Base-by-base conservation (phyloP, 2,888 invertebrate genomes). In the Arctia plantaginis region DNA sequence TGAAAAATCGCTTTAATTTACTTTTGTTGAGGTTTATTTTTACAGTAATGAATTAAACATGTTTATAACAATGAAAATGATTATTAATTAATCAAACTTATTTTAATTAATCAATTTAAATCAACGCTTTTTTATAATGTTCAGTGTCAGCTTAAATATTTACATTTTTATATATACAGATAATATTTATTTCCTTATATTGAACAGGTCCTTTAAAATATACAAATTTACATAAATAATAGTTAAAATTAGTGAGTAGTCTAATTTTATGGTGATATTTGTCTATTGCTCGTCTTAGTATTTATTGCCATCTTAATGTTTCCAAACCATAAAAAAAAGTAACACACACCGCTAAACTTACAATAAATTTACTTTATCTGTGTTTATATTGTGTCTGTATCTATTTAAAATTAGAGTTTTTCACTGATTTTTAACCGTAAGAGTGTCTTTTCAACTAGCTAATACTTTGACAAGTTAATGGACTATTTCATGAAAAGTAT, bases 401-500 rank as follows among this genome's bases (percentile, higher is more conserved):
- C 23, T 51, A 8, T 51, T 51, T 1, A 51, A 47, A 47, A 3
- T 7, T 7, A 18, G 4, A 8, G 51, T 51, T 51, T 47, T 51
- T 51, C 12, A 59, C 27, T 27, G 13, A 3, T 10, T 13, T 59
- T 3, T 12, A 59, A 27, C 27, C n/a, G 12, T 27, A 59, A 59
- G 0, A 13, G 27, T 27, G 3, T 62, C 15, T 30, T 62, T 30
- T 62, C 62, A 30, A 30, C 1, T 62, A 30, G 1, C 23, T 23
- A 59, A 66, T 3, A 44, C 15, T n/a, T 15, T 7, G 35, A 20
- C n/a, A 18, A n/a, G n/a, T 44, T 51, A 62, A n/a, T 35, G 10
- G 12, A 67, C 33, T 12, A 66, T 47, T n/a, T 65, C 30, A 59
- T 70, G 35, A 12, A 64, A n/a, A 20, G 71, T 20, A 59, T 62